Conservation (phyloP, 2,113 vertebrate species). For the Ciconia stormi region DNA sequence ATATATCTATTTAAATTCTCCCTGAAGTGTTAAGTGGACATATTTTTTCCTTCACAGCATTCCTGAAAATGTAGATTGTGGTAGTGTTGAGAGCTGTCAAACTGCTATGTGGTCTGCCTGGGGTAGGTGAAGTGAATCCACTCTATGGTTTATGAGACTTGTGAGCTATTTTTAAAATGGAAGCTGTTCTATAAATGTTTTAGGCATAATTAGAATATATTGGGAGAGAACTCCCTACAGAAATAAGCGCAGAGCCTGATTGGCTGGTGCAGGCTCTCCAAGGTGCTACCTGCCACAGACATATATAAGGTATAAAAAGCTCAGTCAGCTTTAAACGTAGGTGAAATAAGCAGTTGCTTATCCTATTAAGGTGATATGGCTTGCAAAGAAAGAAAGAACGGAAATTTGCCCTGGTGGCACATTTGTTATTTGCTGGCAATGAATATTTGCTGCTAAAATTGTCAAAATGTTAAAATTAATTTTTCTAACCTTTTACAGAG, state of each 20-base stretch:
- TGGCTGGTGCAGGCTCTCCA: not conserved
- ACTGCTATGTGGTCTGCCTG: not conserved
- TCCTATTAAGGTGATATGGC: not conserved
- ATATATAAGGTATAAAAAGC: not conserved
- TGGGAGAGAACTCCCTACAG: not conserved
- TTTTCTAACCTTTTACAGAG: not conserved
- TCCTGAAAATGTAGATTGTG: not conserved
- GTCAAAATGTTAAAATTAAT: not conserved
- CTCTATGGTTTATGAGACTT: not conserved
- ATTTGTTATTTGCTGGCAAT: not conserved
- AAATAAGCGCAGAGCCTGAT: not conserved
- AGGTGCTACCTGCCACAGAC: not conserved
- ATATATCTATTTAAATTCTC: not conserved
- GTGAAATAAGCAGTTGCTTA: not conserved
- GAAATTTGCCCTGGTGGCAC: not conserved
- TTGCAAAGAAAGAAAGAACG: not conserved
- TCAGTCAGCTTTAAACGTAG: not conserved
- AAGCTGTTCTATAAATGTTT: not conserved
- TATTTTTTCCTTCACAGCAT: not conserved
- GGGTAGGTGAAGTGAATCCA: not conserved
- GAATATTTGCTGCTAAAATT: not conserved
- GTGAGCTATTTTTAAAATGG: conserved; percentile 3
- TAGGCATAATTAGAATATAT: not conserved
- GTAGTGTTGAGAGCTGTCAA: not conserved
- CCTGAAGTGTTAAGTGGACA: not conserved